Conservation (phyloP, 2,888 invertebrate genomes). For the Lottia scabra region DNA sequence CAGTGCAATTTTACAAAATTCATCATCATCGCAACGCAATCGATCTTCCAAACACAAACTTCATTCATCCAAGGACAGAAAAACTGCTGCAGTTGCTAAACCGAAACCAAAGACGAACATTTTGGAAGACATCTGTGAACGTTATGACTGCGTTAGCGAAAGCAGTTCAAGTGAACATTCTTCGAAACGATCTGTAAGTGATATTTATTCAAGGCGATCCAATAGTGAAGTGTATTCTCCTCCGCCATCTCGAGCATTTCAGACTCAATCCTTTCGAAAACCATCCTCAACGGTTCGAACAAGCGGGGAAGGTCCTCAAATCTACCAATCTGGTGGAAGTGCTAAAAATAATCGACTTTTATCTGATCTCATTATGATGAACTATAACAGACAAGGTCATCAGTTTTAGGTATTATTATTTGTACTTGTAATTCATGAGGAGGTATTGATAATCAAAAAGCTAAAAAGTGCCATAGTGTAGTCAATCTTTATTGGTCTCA, state of each 20-base stretch:
- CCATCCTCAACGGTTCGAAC: not conserved
- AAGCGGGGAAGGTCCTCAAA: not conserved
- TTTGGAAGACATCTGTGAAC: not conserved
- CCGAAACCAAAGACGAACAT: not conserved
- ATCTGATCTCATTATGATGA: constrained; percentile 34
- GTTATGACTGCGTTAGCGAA: not conserved
- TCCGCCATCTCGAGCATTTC: constrained; percentile 9
- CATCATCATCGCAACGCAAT: not conserved
- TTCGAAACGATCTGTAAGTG: not conserved
- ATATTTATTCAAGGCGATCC: not conserved
- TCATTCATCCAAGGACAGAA: not conserved
- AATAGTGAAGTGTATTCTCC: constrained; percentile 24
- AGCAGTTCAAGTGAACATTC: not conserved
- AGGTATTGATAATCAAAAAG: too few species aligned
- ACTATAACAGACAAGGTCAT: constrained; percentile 29
- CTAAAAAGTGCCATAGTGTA: too few species aligned
- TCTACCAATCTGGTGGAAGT: not conserved
- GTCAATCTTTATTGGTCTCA: too few species aligned
- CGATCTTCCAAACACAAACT: not conserved
- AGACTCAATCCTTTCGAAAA: not conserved
- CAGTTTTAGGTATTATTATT: too few species aligned
- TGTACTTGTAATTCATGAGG: too few species aligned
- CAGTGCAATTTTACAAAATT: constrained; percentile 2
- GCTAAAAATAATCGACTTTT: constrained; percentile 28
- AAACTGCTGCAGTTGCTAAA: not conserved